Base-by-base conservation (phyloP, 2,888 invertebrate genomes). In the Epistrophe eligans region DNA sequence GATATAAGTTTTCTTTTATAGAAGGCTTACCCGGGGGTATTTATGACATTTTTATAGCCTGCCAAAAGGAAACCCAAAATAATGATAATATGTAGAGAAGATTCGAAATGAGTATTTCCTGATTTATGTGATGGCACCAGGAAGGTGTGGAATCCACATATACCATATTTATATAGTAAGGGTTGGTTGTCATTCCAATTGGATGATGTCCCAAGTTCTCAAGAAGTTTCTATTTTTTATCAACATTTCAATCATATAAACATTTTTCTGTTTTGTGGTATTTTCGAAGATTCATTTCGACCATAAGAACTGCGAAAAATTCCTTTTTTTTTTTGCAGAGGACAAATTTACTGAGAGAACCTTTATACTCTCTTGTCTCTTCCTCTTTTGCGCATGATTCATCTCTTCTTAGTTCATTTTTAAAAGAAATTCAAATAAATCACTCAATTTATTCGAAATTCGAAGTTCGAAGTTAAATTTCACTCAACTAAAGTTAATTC, bases 151-250 rank as follows among this genome's bases (percentile, higher is more conserved):
- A 45, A 17, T 40, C 40, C 13, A 64, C 19, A 67, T 17, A 50
- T 19, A 45, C n/a, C n/a, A n/a, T n/a, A n/a, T n/a, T n/a, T 4
- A 24, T 24, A 24, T 24, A 24, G 24, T 2, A 24, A 40, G 9
- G 70, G 10, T 28, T 64, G 43, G 8, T 45, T 8, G 19, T 19
- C 6, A 0, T 3, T 19, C 19, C 10, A 2, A 24, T 52, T 84
- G 80, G 71, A 80, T 57, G 7, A 5, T 84, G 84, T 84, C 80
- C 80, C 84, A 84, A 28, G 38, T 80, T 84, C 80, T 76, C 84
- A 84, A 55, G 35, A 35, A 24, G 38, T 70, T 52, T 9, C 13
- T 43, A 8, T 7, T 15, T 28, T 17, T 3, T 10, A n/a, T 48
- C 66, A 50, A 50, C n/a, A 43, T 35, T 38, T 50, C 4, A 28